A percentile compares a stretch with the other conserved stretches of the same genome.
phyloP scores from a whole-genome alignment of 2,888 invertebrate genomes.

The Eupithecia inturbata region DNA sequence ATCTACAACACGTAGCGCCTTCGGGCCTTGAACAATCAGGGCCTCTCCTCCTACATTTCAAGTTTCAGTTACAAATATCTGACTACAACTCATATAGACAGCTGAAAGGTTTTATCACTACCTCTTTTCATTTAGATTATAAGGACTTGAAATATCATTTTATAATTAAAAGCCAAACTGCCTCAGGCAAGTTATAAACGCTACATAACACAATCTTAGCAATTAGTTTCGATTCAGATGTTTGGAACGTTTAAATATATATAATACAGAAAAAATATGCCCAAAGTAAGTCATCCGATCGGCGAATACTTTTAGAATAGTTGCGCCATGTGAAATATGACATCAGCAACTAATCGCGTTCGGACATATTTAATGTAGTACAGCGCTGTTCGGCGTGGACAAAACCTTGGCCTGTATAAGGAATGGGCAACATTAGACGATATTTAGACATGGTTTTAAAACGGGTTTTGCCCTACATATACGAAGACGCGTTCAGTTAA shows the following conservation, averaged over 20 bases:
- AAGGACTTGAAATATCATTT: neutral
- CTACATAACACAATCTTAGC: neutral
- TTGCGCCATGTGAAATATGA: neutral
- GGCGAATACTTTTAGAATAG: neutral
- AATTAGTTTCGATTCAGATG: neutral
- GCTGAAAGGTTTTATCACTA: slow-evolving; percentile 13
- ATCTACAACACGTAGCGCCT: slow-evolving; percentile 45
- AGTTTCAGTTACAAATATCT: neutral
- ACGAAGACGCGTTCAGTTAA: slow-evolving; percentile 15
- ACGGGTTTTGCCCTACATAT: neutral
- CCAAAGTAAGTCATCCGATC: neutral
- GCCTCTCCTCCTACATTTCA: neutral
- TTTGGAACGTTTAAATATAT: slow-evolving; percentile 3
- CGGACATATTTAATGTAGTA: neutral
- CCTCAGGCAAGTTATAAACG: slow-evolving; percentile 15
- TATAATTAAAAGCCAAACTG: slow-evolving; percentile 22
- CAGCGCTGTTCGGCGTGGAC: neutral
- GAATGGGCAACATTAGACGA: neutral
- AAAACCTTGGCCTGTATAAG: neutral
- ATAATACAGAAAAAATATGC: neutral
- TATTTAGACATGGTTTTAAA: neutral
- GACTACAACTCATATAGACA: neutral
- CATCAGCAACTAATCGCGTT: neutral
- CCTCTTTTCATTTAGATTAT: neutral
- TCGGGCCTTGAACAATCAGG: neutral